phyloP scores from a whole-genome alignment of 2,113 vertebrate species.

The Bufo gargarizans region DNA sequence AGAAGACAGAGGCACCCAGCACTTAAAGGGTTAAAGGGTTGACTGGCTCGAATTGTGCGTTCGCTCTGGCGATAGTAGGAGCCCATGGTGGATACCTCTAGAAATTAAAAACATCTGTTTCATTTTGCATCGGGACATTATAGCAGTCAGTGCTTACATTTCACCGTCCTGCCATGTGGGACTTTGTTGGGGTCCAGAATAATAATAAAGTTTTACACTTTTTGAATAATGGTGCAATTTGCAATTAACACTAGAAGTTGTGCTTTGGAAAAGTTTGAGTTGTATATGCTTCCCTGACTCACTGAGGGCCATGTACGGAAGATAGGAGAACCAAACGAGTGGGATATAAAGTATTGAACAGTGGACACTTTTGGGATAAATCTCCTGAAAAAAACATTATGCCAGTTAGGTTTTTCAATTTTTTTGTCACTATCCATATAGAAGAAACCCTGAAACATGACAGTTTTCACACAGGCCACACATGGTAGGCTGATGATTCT shows the following conservation, averaged over 20 bases:
- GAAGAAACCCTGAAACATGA: neutral
- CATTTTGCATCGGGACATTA: neutral
- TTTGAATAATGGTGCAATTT: neutral
- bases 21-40: conserved; percentile 21
- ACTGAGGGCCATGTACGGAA: neutral
- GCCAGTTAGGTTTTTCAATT: neutral
- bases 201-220: neutral
- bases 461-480: neutral
- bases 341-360: neutral
- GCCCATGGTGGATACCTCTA: neutral
- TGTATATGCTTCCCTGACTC: neutral
- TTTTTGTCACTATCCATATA: neutral
- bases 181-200: neutral
- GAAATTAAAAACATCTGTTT: conserved; percentile 7
- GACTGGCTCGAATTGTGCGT: neutral
- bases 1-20: neutral
- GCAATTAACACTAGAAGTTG: neutral
- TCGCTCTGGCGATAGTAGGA: neutral
- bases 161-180: neutral
- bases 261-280: neutral
- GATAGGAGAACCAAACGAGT: neutral
- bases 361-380: neutral
- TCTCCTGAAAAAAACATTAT: neutral
- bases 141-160: neutral
- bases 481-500: neutral